Conservation (phyloP, 2,888 invertebrate species). For the Caenorhabditis sp. region DNA sequence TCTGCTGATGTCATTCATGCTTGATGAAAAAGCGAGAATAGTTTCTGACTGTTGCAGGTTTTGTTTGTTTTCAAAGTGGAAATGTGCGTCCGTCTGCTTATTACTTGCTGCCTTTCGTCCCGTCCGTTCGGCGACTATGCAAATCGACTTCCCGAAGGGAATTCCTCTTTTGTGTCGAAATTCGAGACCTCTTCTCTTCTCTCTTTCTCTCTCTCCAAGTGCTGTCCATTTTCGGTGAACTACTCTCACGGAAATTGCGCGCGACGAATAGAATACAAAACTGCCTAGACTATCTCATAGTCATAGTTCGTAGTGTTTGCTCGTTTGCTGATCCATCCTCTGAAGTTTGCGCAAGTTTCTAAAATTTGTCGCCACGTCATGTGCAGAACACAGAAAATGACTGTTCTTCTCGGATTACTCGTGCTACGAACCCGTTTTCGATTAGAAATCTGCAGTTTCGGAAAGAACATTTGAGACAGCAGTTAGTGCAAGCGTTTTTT, state of each 20-base stretch:
- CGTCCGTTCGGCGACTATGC: conserved; percentile 9
- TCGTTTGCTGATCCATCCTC: not conserved
- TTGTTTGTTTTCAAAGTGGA: conserved; percentile 13
- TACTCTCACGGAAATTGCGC: not conserved
- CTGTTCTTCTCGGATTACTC: not conserved
- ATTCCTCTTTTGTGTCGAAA: conserved; percentile 16
- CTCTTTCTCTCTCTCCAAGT: conserved; percentile 1
- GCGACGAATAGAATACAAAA: not conserved
- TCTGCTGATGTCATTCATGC: conserved; percentile 17
- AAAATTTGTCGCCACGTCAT: conserved; percentile 5
- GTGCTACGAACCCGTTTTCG: no score
- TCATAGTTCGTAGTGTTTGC: conserved; percentile 10
- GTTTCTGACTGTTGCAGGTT: not conserved
- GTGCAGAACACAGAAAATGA: no score
- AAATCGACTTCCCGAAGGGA: conserved; percentile 17
- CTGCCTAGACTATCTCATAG: not conserved
- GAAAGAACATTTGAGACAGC: no score
- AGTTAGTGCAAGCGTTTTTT: no score
- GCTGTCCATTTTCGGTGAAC: conserved; percentile 9
- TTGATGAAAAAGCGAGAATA: no score
- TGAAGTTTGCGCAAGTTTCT: conserved; percentile 29
- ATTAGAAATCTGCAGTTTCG: no score
- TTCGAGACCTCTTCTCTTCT: conserved; percentile 26
- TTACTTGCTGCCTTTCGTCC: conserved; percentile 4
- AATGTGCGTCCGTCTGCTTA: not conserved